Conservation (phyloP, 2,113 vertebrate species). For the Aegithalos caudatus region DNA sequence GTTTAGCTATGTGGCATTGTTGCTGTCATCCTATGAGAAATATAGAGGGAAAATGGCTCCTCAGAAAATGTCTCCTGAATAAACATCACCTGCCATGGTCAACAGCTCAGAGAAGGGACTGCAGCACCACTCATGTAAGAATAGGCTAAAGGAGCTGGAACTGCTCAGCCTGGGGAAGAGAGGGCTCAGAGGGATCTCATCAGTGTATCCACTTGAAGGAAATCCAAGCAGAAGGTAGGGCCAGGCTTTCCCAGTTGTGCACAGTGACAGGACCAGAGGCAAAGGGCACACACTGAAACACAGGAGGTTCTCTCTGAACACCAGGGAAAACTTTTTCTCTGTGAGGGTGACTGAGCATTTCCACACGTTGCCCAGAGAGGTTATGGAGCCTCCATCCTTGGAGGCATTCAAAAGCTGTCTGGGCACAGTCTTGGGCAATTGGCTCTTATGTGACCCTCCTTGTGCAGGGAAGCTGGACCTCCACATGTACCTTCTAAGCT, state of each 20-base stretch:
- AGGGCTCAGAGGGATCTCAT: background rate
- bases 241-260: background rate
- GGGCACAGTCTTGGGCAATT: background rate
- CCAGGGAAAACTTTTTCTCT: background rate
- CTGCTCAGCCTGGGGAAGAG: background rate
- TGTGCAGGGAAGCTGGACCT: background rate
- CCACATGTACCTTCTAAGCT: background rate
- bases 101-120: background rate
- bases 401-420: background rate
- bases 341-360: background rate
- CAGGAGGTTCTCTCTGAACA: background rate
- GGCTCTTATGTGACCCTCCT: background rate
- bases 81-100: background rate
- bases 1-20: background rate
- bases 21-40: background rate
- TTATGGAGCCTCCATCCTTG: background rate
- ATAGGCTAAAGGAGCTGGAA: background rate
- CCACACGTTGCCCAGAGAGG: background rate
- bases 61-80: background rate
- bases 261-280: background rate
- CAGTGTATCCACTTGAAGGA: background rate
- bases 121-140: background rate
- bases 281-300: background rate
- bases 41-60: accelerated
- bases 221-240: background rate